phyloP scores from a whole-genome alignment of 2,888 invertebrate genomes.

The Mellilla xanthometata region DNA sequence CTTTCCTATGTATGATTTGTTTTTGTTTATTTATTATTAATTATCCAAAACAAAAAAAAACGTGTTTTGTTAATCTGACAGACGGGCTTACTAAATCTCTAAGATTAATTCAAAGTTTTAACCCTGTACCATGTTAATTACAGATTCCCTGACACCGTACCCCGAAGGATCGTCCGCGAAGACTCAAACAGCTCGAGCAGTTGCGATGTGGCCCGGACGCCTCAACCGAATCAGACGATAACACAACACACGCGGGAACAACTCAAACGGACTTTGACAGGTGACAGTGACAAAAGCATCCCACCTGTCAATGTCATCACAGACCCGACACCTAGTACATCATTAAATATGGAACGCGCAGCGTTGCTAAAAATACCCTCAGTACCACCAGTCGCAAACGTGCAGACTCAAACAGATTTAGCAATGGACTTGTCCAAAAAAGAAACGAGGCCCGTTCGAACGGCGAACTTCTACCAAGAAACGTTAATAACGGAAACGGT shows the following conservation, averaged over 20 bases:
- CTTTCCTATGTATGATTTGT: too few relatives aligned
- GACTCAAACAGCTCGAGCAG: slow-evolving; percentile 70
- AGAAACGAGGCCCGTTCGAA: slow-evolving; percentile 48
- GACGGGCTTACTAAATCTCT: too few relatives aligned
- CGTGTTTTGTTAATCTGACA: too few relatives aligned
- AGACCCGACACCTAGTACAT: slow-evolving; percentile 28
- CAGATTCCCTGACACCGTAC: slow-evolving; percentile 64
- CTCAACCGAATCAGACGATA: slow-evolving; percentile 23
- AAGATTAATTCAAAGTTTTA: too few relatives aligned
- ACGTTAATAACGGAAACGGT: slow-evolving; percentile 55
- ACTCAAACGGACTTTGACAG: slow-evolving; percentile 42
- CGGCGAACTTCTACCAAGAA: slow-evolving; percentile 74
- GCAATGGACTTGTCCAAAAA: slow-evolving; percentile 67
- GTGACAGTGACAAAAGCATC: slow-evolving; percentile 45
- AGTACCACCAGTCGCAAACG: not conserved
- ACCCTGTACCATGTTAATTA: not conserved
- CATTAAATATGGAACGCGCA: slow-evolving; percentile 15
- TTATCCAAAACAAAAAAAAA: too few relatives aligned
- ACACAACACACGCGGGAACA: slow-evolving; percentile 36
- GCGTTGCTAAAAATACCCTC: slow-evolving; percentile 7
- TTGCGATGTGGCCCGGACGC: slow-evolving; percentile 36
- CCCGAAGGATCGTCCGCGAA: slow-evolving; percentile 51
- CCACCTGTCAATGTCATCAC: slow-evolving; percentile 37
- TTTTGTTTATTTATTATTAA: too few relatives aligned
- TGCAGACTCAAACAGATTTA: slow-evolving; percentile 34